Evolutionary conservation across 2,797 vertebrate genomes (phyloP).

Genomic region (Zalophus californianus): DNA sequence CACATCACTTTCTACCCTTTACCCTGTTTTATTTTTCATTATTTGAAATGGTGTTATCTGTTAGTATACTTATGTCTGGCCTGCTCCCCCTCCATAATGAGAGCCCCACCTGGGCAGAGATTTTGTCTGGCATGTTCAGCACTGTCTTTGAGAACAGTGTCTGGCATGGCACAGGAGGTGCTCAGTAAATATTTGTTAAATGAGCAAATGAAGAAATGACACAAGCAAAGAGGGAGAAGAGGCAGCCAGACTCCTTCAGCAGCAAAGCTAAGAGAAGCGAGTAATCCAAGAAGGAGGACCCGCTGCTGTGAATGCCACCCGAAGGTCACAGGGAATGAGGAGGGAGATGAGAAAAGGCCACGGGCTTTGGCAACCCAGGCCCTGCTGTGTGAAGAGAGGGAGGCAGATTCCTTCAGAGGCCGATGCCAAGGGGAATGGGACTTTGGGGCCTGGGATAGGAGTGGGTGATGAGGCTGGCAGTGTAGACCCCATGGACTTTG

Average conservation of each 20-base stretch:
- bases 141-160: neutral
- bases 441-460: too few species aligned
- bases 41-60: neutral
- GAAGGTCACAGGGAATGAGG: neutral
- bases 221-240: neutral
- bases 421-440: neutral
- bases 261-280: neutral
- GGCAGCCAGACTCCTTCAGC: neutral
- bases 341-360: neutral
- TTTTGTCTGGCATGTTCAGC: neutral
- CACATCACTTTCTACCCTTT: neutral
- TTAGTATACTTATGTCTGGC: neutral
- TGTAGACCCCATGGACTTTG: rapidly evolving
- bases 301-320: neutral
- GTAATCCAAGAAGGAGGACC: neutral
- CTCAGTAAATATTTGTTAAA: neutral
- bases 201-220: neutral
- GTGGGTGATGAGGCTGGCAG: neutral
- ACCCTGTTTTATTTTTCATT: neutral
- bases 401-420: neutral
- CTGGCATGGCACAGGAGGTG: neutral
- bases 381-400: neutral
- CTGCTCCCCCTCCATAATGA: neutral
- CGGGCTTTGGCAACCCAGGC: neutral
- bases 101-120: neutral